Base-by-base conservation (phyloP, 1,140 invertebrate genomes). In the Ectropis grisescens region DNA sequence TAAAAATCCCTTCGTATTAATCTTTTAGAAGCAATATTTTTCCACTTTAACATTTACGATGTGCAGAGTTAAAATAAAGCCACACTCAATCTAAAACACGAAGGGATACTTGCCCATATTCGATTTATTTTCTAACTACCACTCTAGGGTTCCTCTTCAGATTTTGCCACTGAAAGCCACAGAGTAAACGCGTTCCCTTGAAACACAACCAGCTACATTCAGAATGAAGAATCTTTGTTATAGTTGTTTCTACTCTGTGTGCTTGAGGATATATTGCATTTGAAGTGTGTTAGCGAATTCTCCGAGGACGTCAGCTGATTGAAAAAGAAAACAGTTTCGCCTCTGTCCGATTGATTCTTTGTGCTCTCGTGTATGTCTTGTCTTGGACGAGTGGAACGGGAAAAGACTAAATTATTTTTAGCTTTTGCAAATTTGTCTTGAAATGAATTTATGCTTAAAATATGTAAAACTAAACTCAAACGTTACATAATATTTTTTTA, bases 51-150 rank as follows among this genome's bases (percentile, higher is more conserved):
- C 49, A 43, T 54, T 55, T 65, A 56, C 57, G 44, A 56, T 27
- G 40, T 48, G 33, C 46, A 29, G 41, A 42, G 41, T 50, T 55
- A 52, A 65, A 56, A 60, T 64, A 52, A 53, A 58, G 44, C 47
- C 47, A 47, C 51, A 53, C 47, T 59, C 52, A 53, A 61, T 56
- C 54, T 44, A 42, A 32, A 23, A 47, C 34, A 37, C 55, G 48
- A 53, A 45, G 27, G 41, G 49, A 47, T 35, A 41, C 45, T 54
- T 41, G 50, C 56, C 62, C 56, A 68, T 69, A 67, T 69, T 69
- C 68, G 66, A 72, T 72, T 72, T 69, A 72, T 67, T 71, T 64
- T 62, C 52, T 69, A 72, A 69, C 68, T 67, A 65, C 47, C 36
- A 45, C 39, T 47, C 48, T 42, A 35, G 29, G 29, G 29, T 24